Evolutionary conservation across 2,888 invertebrate species (phyloP).

Genomic region (Polydrusus cervinus): DNA sequence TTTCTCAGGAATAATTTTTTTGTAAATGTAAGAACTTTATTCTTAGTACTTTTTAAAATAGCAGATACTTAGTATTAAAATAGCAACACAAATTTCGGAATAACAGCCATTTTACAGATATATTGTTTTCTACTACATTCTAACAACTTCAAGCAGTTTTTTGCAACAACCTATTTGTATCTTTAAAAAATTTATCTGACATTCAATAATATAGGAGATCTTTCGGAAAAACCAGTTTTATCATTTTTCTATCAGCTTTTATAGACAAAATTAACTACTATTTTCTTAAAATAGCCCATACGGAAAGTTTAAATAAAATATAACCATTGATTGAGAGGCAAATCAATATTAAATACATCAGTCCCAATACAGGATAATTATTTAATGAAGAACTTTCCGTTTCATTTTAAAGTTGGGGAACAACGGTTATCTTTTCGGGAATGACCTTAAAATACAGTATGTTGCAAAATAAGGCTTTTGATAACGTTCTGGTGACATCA

Average conservation of each 20-base stretch:
- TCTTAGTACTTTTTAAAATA: too few relatives aligned
- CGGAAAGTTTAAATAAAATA: constrained; percentile 37
- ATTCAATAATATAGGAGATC: constrained; percentile 17
- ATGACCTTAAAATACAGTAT: background rate
- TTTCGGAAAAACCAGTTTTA: constrained; percentile 26
- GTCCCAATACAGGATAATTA: constrained; percentile 4
- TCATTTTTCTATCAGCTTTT: constrained; percentile 28
- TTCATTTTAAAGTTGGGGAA: background rate
- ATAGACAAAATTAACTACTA: constrained; percentile 27
- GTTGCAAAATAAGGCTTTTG: constrained; percentile 15
- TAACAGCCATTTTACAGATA: constrained; percentile 43
- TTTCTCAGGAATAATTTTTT: too few relatives aligned
- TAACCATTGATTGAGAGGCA: constrained; percentile 22
- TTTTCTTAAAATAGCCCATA: constrained; percentile 23
- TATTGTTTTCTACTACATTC: constrained; percentile 31
- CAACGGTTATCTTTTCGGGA: background rate
- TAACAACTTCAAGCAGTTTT: constrained; percentile 15
- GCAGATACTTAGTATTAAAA: background rate
- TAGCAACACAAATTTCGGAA: constrained; percentile 36
- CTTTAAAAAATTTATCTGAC: too few relatives aligned
- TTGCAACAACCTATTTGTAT: constrained; percentile 25
- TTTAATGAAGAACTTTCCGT: background rate
- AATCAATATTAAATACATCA: constrained; percentile 8
- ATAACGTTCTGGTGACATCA: constrained; percentile 24
- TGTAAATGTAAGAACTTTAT: too few relatives aligned